Conservation (phyloP, 23 tunicate species). For the Ascidia mentula region DNA sequence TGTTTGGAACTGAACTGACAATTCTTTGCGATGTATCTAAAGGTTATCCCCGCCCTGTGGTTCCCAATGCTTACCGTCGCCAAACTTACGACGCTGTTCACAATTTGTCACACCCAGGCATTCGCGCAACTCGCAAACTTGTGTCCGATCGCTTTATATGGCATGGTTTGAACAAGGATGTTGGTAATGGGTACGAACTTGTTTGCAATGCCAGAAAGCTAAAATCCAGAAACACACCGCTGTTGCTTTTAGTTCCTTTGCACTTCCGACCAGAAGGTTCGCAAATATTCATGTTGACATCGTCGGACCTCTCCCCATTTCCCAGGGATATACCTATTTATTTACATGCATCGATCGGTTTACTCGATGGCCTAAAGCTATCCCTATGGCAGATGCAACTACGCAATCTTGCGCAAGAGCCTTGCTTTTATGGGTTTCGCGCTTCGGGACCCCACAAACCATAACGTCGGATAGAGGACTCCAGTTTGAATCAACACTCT, state of each 20-base stretch:
- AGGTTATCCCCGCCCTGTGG: background rate
- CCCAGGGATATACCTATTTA: constrained; percentile 12
- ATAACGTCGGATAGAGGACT: constrained; percentile 14
- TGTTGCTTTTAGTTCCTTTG: too few species aligned
- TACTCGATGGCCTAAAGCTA: constrained; percentile 3
- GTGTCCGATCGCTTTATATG: constrained; percentile 7
- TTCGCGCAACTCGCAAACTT: constrained; percentile 1
- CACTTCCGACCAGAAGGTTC: constrained; percentile 7
- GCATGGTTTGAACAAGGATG: background rate
- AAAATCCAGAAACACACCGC: too few species aligned
- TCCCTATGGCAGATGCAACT: constrained; percentile 4
- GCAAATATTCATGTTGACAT: constrained; percentile 16
- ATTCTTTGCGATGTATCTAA: constrained; percentile 4
- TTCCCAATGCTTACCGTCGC: background rate
- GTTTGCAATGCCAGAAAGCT: background rate
- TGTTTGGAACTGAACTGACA: background rate
- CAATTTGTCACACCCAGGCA: constrained; percentile 1
- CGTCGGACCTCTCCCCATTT: constrained; percentile 26
- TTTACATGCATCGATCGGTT: constrained; percentile 2
- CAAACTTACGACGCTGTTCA: constrained; percentile 3
- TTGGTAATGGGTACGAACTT: background rate
- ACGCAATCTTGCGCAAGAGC: constrained; percentile 1
- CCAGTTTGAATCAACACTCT: constrained; percentile 16
- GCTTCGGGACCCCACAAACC: constrained; percentile 9
- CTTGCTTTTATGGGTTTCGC: background rate